phyloP scores from a whole-genome alignment of 2,888 invertebrate species.

The Pyrgus malvae region DNA sequence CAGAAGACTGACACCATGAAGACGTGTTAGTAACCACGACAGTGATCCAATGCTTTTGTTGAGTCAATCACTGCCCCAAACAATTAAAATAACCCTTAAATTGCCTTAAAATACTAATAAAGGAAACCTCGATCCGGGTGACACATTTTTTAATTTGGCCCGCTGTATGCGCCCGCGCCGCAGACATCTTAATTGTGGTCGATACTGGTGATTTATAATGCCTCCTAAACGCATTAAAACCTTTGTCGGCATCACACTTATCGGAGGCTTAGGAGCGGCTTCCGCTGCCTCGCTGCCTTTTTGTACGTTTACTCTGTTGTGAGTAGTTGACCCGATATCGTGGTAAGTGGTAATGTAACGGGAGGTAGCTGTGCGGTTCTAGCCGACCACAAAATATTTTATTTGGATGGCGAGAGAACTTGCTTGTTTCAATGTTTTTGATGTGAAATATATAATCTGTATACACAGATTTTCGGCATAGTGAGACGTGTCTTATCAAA shows the following conservation, averaged over 20 bases:
- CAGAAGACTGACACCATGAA: too few relatives aligned
- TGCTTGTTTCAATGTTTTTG: too few relatives aligned
- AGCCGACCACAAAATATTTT: too few relatives aligned
- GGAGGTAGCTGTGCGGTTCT: background rate
- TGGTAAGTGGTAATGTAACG: conserved; percentile 12
- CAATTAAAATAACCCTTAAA: background rate
- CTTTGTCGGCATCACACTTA: conserved; percentile 75
- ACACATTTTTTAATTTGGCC: conserved; percentile 43
- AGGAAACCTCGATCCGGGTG: conserved; percentile 34
- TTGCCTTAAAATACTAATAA: conserved; percentile 8
- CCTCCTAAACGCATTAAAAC: conserved; percentile 63
- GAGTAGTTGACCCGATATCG: conserved; percentile 16
- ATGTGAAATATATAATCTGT: too few relatives aligned
- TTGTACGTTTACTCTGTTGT: conserved; percentile 33
- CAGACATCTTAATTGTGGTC: conserved; percentile 74
- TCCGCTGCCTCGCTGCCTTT: conserved; percentile 57
- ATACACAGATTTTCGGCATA: too few relatives aligned
- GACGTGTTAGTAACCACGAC: too few relatives aligned
- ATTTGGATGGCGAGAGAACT: too few relatives aligned
- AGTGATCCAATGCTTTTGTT: too few relatives aligned
- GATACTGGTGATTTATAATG: conserved; percentile 73
- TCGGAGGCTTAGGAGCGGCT: conserved; percentile 60
- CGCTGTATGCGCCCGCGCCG: conserved; percentile 32
- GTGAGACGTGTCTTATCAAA: too few relatives aligned
- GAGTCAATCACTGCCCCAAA: too few relatives aligned